Conservation (phyloP, 1,140 invertebrate species). For the Dreissena polymorpha region DNA sequence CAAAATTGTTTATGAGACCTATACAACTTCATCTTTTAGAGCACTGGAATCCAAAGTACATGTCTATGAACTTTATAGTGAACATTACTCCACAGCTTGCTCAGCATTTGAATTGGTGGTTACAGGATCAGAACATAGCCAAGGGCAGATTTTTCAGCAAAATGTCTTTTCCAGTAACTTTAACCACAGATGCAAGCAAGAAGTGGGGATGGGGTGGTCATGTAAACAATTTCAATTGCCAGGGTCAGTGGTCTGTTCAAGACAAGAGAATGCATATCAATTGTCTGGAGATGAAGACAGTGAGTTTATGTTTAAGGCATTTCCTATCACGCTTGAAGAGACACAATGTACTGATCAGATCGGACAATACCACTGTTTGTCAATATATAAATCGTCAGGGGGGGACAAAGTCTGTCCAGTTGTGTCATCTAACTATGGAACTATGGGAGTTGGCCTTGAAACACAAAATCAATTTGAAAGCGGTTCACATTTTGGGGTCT, state of each 20-base stretch:
- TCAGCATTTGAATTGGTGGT: too few relatives aligned
- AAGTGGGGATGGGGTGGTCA: conserved; percentile 28
- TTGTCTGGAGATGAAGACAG: conserved; percentile 20
- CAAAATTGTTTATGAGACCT: too few relatives aligned
- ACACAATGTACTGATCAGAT: conserved; percentile 31
- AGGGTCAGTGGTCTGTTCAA: not conserved
- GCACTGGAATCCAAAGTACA: too few relatives aligned
- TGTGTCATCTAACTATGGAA: conserved; percentile 6
- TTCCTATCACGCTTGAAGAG: conserved; percentile 8
- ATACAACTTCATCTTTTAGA: too few relatives aligned
- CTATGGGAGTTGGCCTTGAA: conserved; percentile 9
- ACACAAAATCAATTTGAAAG: conserved; percentile 24
- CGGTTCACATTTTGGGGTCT: conserved; percentile 6
- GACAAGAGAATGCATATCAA: conserved; percentile 21
- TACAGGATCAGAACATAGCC: too few relatives aligned
- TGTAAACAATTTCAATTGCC: not conserved
- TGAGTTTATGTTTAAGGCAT: conserved; percentile 8
- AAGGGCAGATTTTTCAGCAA: too few relatives aligned
- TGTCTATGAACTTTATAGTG: too few relatives aligned
- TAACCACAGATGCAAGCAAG: conserved; percentile 17
- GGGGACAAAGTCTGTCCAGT: conserved; percentile 2
- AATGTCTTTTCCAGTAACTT: not conserved
- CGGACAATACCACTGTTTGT: conserved; percentile 14
- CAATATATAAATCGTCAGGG: conserved; percentile 35
- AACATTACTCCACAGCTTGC: too few relatives aligned